phyloP scores from a whole-genome alignment of 2,888 invertebrate genomes.

The Conchocele bisecta region DNA sequence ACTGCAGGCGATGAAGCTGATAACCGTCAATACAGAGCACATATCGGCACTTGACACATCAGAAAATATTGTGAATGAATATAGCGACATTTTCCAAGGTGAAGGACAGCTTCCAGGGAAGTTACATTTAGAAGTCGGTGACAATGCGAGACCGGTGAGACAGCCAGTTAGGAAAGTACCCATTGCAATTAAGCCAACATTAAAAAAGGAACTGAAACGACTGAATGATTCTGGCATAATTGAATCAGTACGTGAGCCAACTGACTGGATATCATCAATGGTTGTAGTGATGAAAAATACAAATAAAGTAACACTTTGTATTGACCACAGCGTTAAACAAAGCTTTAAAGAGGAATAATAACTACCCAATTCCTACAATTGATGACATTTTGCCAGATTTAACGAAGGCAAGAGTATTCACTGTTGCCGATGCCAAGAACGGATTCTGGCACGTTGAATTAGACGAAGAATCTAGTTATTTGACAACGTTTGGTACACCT shows the following conservation, averaged over 20 bases:
- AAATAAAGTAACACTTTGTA: slow-evolving; percentile 35
- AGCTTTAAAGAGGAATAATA: slow-evolving; percentile 20
- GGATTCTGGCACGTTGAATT: slow-evolving; percentile 60
- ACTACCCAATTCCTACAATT: slow-evolving; percentile 17
- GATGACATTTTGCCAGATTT: slow-evolving; percentile 22
- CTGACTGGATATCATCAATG: slow-evolving; percentile 51
- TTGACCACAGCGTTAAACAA: slow-evolving; percentile 50
- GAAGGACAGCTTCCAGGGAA: slow-evolving; percentile 40
- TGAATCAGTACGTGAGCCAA: slow-evolving; percentile 30
- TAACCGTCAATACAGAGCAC: no score
- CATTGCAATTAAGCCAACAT: slow-evolving; percentile 15
- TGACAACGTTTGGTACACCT: slow-evolving; percentile 59
- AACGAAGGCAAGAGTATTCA: slow-evolving; percentile 17
- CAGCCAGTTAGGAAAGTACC: slow-evolving; percentile 37
- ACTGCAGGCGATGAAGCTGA: no score
- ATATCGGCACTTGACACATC: no score
- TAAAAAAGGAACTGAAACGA: slow-evolving; percentile 39
- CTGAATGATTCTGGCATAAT: slow-evolving; percentile 22
- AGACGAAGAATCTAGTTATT: slow-evolving; percentile 42
- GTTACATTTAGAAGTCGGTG: slow-evolving; percentile 36
- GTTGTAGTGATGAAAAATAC: slow-evolving; percentile 31
- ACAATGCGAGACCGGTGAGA: slow-evolving; percentile 31
- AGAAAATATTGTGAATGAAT: no score
- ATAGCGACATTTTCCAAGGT: slow-evolving; percentile 32
- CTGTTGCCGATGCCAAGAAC: slow-evolving; percentile 30